Evolutionary conservation across 2,888 invertebrate species (phyloP), one percentile per base, ranked within the genome.

Genomic region (Leptura quadrifasciata): DNA sequence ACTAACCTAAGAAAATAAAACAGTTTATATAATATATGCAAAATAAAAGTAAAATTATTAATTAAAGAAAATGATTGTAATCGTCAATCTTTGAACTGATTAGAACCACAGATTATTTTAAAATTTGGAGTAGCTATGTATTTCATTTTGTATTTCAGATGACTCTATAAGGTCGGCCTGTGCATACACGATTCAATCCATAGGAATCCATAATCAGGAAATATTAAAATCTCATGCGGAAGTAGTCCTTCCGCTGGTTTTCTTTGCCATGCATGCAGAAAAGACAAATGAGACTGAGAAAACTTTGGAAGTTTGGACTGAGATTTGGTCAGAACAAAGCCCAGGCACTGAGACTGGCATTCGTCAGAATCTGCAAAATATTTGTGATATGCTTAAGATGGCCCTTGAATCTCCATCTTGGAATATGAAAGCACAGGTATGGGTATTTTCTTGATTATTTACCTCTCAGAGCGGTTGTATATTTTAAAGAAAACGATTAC

Each of bases 191-290:
- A 91, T 97, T 20, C 95, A 95, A 84, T 93, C 97, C 0, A 94
- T 97, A 77, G 94, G 95, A 63, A 94, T 94, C 82, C 94, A 96
- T 71, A 95, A 95, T 89, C 94, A 94, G 80, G 97, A 97, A 79
- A 91, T 95, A 71, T 89, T 97, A 57, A 95, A 95, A 85, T 93
- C 94, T 84, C 94, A 96, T 86, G 93, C 95, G 35, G 92, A 91
- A 9, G 89, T 93, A 27, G 91, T 96, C 10, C 91, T 97, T 82
- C 97, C 98, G 0, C 90, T 97, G 73, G 94, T 95, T 21, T 98
- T 97, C 88, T 93, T 97, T 80, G 98, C 97, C 12, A 97, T 97
- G 96, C 97, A 97, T 85, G 95, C 93, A 18, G 93, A 94, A 83
- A 93, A 94, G 85, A 93, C 91, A 17, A 92, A 93, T 21, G 93